Percentiles rank a stretch among this genome's conserved stretches.
Evolutionary conservation across 2,113 vertebrate genomes (phyloP).

Genomic region (Psittacara wagleri): DNA sequence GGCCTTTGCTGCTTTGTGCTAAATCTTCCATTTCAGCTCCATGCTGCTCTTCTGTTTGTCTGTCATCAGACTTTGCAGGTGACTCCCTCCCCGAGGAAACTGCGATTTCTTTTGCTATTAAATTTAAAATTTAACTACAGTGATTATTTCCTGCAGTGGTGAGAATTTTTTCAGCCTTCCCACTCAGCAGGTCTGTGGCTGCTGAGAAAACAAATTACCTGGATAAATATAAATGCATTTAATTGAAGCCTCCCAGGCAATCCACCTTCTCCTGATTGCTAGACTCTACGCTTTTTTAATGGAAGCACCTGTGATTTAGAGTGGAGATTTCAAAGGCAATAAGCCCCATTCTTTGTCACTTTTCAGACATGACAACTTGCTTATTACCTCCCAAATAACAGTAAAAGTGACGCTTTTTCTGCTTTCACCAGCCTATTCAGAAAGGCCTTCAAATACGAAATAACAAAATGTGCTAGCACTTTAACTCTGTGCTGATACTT

Average conservation of each 20-base stretch:
- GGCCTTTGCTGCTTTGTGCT: background rate
- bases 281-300: background rate
- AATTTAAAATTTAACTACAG: background rate
- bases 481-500: background rate
- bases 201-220: conserved; percentile 32
- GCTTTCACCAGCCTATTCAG: background rate
- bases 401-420: background rate
- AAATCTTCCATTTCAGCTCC: background rate
- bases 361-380: background rate
- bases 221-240: conserved; percentile 19
- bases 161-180: conserved; percentile 20
- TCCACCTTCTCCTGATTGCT: background rate
- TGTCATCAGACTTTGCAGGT: background rate
- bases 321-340: conserved; percentile 12
- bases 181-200: background rate
- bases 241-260: conserved; percentile 2
- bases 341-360: background rate
- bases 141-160: background rate
- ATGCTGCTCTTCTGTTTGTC: background rate
- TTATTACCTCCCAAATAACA: conserved; percentile 20
- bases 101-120: background rate
- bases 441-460: background rate
- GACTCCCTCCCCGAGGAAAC: background rate
- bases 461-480: background rate
- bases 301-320: background rate